Evolutionary conservation across 2,888 invertebrate species (phyloP).

Genomic region (Aporophyla lueneburgensis): DNA sequence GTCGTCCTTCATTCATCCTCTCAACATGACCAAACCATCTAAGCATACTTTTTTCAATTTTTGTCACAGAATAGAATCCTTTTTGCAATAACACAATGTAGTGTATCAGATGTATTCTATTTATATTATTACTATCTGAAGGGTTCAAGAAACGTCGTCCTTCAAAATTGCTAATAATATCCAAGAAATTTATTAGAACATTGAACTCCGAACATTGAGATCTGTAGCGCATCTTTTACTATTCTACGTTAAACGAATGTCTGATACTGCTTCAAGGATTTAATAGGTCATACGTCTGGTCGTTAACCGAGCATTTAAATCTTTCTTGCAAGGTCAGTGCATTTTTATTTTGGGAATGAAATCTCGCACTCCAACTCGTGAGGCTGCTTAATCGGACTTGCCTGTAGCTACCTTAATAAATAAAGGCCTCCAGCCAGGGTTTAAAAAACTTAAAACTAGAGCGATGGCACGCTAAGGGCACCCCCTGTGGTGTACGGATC

Average conservation of each 20-base stretch:
- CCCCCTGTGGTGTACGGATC: no score
- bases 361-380: no score
- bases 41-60: no score
- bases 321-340: slow-evolving; percentile 20
- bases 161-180: slow-evolving; percentile 65
- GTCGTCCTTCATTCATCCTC: no score
- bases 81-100: slow-evolving; percentile 11
- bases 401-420: no score
- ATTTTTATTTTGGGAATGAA: slow-evolving; percentile 5
- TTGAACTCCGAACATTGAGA: slow-evolving; percentile 53
- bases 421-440: no score
- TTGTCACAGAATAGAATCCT: slow-evolving; percentile 9
- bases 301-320: slow-evolving; percentile 10
- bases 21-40: no score
- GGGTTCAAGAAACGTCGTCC: slow-evolving; percentile 58
- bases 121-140: slow-evolving; percentile 51
- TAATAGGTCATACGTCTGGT: slow-evolving; percentile 27
- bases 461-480: no score
- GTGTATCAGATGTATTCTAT: slow-evolving; percentile 29
- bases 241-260: slow-evolving; percentile 28
- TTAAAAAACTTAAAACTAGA: no score
- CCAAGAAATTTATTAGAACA: slow-evolving; percentile 57
- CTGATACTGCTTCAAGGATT: slow-evolving; percentile 17
- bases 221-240: slow-evolving; percentile 28
- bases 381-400: no score